These are phyloP conservation scores for Gallinago media DNA, from an alignment of 2,113 vertebrate species.

Conservation along the genomic window DNA sequence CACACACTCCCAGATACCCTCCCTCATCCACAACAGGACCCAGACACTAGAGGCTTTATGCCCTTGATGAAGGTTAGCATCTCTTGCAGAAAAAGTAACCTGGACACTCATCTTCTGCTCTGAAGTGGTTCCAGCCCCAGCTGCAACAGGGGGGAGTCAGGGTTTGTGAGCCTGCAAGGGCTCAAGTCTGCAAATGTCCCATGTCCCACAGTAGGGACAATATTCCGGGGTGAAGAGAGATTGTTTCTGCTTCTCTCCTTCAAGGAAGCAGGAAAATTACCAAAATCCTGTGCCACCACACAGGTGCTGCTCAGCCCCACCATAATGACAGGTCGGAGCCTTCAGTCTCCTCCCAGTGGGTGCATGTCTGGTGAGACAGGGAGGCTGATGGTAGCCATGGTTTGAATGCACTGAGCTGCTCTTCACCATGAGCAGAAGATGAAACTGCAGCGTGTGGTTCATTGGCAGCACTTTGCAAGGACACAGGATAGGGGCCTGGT, in stretches of 20 bases:
- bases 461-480: neutral
- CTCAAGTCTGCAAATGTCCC: neutral
- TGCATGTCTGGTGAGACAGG: fast-evolving
- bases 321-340: fast-evolving
- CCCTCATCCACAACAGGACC: neutral
- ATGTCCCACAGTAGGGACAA: neutral
- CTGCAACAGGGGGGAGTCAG: fast-evolving
- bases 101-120: neutral
- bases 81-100: neutral
- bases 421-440: neutral
- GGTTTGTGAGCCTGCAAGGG: neutral
- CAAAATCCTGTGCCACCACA: fast-evolving
- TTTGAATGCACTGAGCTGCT: neutral
- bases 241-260: neutral
- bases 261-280: neutral
- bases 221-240: neutral
- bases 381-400: fast-evolving
- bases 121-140: neutral
- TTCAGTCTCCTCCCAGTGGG: fast-evolving
- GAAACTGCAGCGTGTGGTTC: neutral
- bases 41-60: neutral
- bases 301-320: neutral
- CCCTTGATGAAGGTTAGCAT: neutral
- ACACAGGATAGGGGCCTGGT: neutral
- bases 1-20: neutral